Evolutionary conservation across 2,888 invertebrate species (phyloP).

Genomic region (Julus scanicus): DNA sequence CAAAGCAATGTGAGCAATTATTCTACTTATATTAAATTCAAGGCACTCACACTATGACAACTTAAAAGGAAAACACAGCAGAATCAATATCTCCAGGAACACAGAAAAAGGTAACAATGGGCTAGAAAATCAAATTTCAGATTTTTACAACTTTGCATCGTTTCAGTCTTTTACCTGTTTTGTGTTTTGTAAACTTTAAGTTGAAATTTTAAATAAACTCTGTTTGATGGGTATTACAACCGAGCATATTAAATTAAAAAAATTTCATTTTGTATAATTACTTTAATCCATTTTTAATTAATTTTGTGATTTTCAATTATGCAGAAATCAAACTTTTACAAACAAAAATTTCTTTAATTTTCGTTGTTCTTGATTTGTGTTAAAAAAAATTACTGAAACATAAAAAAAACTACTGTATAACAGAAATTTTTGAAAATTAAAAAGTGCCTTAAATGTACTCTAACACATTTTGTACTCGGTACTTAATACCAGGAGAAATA

Average conservation of each 20-base stretch:
- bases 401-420: neutral
- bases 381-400: too few relatives aligned
- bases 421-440: neutral
- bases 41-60: conserved; percentile 39
- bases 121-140: neutral
- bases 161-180: neutral
- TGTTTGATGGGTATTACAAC: too few relatives aligned
- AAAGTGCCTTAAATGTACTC: neutral
- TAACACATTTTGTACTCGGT: neutral
- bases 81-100: neutral
- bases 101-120: neutral
- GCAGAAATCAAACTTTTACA: too few relatives aligned
- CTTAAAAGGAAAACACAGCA: conserved; percentile 30
- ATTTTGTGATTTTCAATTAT: too few relatives aligned
- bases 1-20: conserved; percentile 34
- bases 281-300: too few relatives aligned
- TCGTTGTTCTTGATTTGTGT: too few relatives aligned
- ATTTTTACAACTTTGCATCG: neutral
- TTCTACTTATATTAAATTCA: conserved; percentile 32
- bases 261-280: too few relatives aligned
- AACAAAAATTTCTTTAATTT: too few relatives aligned
- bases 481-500: neutral
- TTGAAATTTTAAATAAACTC: neutral
- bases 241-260: too few relatives aligned
- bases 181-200: neutral